Conservation (phyloP, 2,888 invertebrate genomes). For the Tuberolachnus salignus region DNA sequence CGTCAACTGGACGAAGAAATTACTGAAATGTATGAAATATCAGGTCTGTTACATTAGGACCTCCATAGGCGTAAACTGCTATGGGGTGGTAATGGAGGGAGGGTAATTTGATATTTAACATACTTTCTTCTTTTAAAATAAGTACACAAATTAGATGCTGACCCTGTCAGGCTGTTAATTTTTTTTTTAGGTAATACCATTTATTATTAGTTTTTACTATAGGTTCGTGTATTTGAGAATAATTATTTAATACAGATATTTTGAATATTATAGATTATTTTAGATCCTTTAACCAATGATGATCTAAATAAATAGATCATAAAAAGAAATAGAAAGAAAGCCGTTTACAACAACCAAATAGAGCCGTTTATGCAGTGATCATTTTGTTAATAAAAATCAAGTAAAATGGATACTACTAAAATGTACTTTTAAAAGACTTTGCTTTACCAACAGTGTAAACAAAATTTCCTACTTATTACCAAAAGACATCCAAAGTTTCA, state of each 20-base stretch:
- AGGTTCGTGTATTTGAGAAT: conserved; percentile 6
- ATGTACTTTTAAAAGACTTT: conserved; percentile 13
- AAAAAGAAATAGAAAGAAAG: conserved; percentile 16
- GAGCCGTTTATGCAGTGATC: conserved; percentile 24
- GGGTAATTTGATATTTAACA: too few species aligned
- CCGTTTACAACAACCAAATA: conserved; percentile 17
- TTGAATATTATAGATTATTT: conserved; percentile 25
- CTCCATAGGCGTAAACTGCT: too few species aligned
- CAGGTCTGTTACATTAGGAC: too few species aligned
- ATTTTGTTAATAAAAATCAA: conserved; percentile 17
- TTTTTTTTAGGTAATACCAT: too few species aligned
- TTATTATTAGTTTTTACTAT: conserved; percentile 9
- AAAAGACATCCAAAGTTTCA: conserved; percentile 8
- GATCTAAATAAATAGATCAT: conserved; percentile 25
- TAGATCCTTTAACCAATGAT: conserved; percentile 31
- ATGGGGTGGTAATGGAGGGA: too few species aligned
- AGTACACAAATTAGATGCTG: too few species aligned
- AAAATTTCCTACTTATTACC: conserved; percentile 29
- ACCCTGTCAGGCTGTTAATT: too few species aligned
- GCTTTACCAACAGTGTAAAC: conserved; percentile 8
- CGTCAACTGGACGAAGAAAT: too few species aligned
- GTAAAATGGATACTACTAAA: neutral
- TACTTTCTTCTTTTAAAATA: too few species aligned
- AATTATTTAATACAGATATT: conserved; percentile 17
- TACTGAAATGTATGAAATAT: too few species aligned